Evolutionary conservation across 2,888 invertebrate species (phyloP).

Genomic region (Chalcosyrphus nemorum): DNA sequence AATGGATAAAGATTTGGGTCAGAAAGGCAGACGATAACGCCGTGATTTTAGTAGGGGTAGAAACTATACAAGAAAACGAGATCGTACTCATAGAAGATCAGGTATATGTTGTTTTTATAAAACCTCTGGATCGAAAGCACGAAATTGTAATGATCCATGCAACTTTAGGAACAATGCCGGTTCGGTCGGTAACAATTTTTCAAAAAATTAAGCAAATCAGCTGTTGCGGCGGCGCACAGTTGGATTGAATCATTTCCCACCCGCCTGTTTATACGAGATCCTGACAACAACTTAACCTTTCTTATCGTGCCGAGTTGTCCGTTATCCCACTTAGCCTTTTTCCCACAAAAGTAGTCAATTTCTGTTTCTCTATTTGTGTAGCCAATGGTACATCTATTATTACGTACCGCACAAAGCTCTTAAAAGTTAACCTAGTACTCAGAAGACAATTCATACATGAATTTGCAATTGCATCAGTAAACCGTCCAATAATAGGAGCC

Average conservation of each 20-base stretch:
- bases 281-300: not conserved
- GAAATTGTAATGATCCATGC: no score
- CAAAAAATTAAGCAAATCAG: not conserved
- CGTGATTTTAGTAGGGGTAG: no score
- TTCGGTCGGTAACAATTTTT: no score
- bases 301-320: not conserved
- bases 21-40: no score
- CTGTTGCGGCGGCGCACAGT: not conserved
- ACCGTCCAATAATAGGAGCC: conserved; percentile 8
- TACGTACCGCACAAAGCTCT: not conserved
- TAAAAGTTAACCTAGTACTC: no score
- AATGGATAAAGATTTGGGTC: no score
- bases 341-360: not conserved
- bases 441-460: not conserved
- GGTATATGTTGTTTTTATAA: no score
- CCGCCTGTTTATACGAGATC: conserved; percentile 1
- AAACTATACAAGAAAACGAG: no score
- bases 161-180: no score
- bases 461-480: conserved; percentile 15
- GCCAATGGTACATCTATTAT: conserved; percentile 14
- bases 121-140: no score
- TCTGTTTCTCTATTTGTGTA: not conserved
- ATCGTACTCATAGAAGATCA: no score
- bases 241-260: not conserved
- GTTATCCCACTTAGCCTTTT: no score